phyloP scores from a whole-genome alignment of 2,888 invertebrate genomes.

The Rosalia funebris region DNA sequence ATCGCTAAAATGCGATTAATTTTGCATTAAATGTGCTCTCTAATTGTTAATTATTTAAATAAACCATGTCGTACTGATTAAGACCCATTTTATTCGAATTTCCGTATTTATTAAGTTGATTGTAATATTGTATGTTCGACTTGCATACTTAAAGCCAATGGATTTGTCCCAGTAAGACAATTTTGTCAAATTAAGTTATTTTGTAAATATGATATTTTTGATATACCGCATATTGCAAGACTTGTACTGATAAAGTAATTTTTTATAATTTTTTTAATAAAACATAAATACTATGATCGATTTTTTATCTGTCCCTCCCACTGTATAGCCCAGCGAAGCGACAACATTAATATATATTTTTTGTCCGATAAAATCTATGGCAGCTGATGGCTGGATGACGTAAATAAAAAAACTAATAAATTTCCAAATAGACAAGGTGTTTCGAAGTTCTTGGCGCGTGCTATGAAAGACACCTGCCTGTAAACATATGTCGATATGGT shows the following conservation, averaged over 20 bases:
- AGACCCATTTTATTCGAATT: constrained; percentile 19
- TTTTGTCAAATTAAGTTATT: constrained; percentile 32
- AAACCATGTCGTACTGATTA: constrained; percentile 38
- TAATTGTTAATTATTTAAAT: constrained; percentile 31
- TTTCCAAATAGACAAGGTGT: constrained; percentile 56
- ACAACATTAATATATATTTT: constrained; percentile 9
- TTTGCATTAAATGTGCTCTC: constrained; percentile 35
- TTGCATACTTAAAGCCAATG: constrained; percentile 17
- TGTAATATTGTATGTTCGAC: constrained; percentile 29
- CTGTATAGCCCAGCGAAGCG: background rate
- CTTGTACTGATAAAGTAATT: constrained; percentile 35
- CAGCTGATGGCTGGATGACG: constrained; percentile 37
- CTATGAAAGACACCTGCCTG: constrained; percentile 43
- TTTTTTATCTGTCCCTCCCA: constrained; percentile 28
- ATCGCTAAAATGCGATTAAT: constrained; percentile 9
- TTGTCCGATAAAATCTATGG: constrained; percentile 13
- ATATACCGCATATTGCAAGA: constrained; percentile 39
- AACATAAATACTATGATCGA: constrained; percentile 23
- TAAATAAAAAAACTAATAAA: constrained; percentile 47
- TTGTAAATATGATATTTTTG: constrained; percentile 44
- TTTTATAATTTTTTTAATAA: constrained; percentile 27
- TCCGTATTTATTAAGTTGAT: constrained; percentile 33
- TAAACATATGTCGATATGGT: constrained; percentile 59
- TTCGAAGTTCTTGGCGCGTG: constrained; percentile 55
- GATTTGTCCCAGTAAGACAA: constrained; percentile 1